These are phyloP conservation scores for Muscicapa adusta DNA, from an alignment of 2,113 vertebrate species.

Conservation along the genomic window DNA sequence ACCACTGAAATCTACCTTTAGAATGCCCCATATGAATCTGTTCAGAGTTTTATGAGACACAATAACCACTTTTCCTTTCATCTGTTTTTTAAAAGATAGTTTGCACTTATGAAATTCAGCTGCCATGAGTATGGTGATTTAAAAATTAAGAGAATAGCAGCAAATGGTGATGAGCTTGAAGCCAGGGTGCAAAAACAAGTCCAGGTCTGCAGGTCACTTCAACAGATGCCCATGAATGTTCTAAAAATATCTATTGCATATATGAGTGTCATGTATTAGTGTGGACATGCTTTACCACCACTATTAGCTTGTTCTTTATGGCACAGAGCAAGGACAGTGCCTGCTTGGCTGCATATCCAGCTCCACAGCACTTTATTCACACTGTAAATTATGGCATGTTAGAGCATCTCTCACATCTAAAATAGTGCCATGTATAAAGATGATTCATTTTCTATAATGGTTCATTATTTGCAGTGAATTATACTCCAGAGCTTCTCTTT, in stretches of 20 bases:
- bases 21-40: background rate
- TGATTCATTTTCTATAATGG: background rate
- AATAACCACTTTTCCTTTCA: background rate
- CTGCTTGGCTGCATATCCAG: background rate
- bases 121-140: background rate
- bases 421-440: background rate
- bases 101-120: background rate
- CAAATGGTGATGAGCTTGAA: background rate
- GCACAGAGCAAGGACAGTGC: background rate
- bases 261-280: background rate
- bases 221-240: background rate
- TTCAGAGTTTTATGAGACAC: background rate
- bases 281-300: background rate
- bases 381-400: background rate
- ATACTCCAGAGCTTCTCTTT: background rate
- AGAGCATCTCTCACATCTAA: background rate
- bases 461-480: background rate
- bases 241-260: background rate
- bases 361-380: background rate
- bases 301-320: background rate
- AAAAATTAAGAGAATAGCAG: background rate
- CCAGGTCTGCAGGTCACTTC: background rate
- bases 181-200: background rate
- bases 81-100: background rate
- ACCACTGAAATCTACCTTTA: background rate